Evolutionary conservation across 1,140 invertebrate genomes (phyloP).

Genomic region (Drosophila gunungcola): DNA sequence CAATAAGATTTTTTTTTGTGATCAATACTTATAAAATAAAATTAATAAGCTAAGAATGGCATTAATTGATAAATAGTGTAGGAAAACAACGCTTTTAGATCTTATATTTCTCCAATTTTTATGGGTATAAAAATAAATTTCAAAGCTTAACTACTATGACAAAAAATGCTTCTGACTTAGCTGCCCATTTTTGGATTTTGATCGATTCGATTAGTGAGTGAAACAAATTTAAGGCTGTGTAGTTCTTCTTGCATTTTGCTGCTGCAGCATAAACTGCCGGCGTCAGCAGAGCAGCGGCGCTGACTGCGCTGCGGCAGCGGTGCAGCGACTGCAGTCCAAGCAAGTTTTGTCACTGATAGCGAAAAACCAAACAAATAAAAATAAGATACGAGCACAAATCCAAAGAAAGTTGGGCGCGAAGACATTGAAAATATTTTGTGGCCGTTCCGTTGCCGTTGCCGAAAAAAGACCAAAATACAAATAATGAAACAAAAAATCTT

Average conservation of each 20-base stretch:
- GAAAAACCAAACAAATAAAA: conserved; percentile 35
- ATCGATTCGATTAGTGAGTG: conserved; percentile 9
- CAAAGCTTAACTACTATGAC: background rate
- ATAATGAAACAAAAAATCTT: conserved; percentile 18
- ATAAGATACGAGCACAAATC: conserved; percentile 25
- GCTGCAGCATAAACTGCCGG: conserved; percentile 26
- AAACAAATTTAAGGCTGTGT: conserved; percentile 21
- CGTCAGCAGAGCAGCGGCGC: conserved; percentile 19
- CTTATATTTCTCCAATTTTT: background rate
- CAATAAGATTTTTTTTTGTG: no score
- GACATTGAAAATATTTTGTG: conserved; percentile 66
- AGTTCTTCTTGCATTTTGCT: conserved; percentile 34
- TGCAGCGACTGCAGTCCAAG: conserved; percentile 43
- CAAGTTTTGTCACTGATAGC: conserved; percentile 65
- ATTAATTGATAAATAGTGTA: no score
- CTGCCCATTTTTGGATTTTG: conserved; percentile 3
- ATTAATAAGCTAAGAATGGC: no score
- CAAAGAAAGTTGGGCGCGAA: conserved; percentile 67
- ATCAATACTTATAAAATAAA: no score
- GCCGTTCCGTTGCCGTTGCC: conserved; percentile 54
- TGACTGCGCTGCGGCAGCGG: conserved; percentile 7
- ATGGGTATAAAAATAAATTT: no score
- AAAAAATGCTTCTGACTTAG: no score
- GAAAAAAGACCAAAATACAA: conserved; percentile 43
- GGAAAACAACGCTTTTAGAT: no score